Evolutionary conservation across 2,888 invertebrate species (phyloP).

Genomic region (Dioctria rufipes): DNA sequence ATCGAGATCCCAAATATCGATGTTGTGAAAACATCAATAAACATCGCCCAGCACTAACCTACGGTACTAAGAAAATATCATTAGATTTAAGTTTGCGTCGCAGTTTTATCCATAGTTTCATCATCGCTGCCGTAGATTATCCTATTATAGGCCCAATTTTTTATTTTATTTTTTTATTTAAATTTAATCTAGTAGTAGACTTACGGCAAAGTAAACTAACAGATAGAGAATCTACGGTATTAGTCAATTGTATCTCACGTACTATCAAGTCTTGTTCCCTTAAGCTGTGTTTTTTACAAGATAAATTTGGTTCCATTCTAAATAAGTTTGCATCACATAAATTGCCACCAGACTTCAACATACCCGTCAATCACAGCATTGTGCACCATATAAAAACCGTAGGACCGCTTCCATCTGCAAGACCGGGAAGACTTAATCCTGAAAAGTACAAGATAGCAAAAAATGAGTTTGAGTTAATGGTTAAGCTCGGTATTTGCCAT

Average conservation of each 20-base stretch:
- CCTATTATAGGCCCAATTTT: background rate
- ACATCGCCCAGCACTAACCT: too few species aligned
- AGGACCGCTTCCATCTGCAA: conserved; percentile 52
- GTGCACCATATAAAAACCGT: background rate
- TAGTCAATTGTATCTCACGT: background rate
- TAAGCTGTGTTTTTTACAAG: background rate
- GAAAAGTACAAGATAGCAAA: conserved; percentile 61
- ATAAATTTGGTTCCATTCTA: background rate
- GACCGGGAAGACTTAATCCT: conserved; percentile 57
- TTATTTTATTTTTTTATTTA: too few species aligned
- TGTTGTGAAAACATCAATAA: too few species aligned
- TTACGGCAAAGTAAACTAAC: background rate
- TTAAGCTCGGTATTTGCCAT: conserved; percentile 60
- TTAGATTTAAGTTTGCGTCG: too few species aligned
- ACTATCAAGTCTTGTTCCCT: background rate
- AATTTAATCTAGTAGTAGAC: background rate
- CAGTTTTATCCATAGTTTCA: too few species aligned
- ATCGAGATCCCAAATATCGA: too few species aligned
- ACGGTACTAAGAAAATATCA: too few species aligned
- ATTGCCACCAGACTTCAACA: background rate
- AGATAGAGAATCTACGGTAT: background rate
- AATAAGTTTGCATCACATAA: background rate
- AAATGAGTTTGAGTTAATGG: conserved; percentile 61
- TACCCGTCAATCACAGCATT: too few species aligned
- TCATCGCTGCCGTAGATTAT: background rate